Evolutionary conservation across 64 coral and sea anemone genomes (phyloP), one percentile per base, ranked within the genome.

Genomic region (Stichodactyla mertensii): DNA sequence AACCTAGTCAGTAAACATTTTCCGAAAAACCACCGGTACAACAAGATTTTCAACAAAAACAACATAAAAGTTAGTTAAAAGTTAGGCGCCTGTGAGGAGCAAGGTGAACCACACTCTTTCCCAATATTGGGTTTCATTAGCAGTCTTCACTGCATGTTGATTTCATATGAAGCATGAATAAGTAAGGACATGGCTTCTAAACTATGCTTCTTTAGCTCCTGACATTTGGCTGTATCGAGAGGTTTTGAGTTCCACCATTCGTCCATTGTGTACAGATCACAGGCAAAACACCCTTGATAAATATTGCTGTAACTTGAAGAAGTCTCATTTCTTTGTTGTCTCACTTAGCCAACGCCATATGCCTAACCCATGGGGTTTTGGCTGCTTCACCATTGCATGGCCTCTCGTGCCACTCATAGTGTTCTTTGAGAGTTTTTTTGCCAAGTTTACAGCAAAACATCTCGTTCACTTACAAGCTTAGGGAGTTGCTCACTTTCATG

Each of bases 81-180:
- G n/a, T n/a, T n/a, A 82, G 85, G 56, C 22, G 87, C 28, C 52
- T 92, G 61, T 59, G 77, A 52, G 24, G 64, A 88, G 87, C 22
- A 83, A 31, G 61, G 61, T 77, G 31, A 51, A 24, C 31, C 28
- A 18, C 54, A 89, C 83, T 83, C 80, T 36, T 16, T 89, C 3
- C 88, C 88, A 85, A 85, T 59, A 64, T 26, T 6, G 8, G 57
- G 57, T 24, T 85, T 24, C 20, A 85, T 85, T 16, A 88, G 83
- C 9, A 86, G 27, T 67, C 16, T 80, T 51, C 23, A 61, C 85
- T 86, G 62, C n/a, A 67, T 86, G 52, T 62, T 62, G 61, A 51
- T 52, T 53, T 86, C 61, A 67, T 27, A 86, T 11, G 27, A 67
- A 26, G 57, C 56, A 36, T 86, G 85, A 86, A 57, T 86, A 64